Evolutionary conservation across 1,140 invertebrate species (phyloP).

Genomic region (Drosophila bipectinata): DNA sequence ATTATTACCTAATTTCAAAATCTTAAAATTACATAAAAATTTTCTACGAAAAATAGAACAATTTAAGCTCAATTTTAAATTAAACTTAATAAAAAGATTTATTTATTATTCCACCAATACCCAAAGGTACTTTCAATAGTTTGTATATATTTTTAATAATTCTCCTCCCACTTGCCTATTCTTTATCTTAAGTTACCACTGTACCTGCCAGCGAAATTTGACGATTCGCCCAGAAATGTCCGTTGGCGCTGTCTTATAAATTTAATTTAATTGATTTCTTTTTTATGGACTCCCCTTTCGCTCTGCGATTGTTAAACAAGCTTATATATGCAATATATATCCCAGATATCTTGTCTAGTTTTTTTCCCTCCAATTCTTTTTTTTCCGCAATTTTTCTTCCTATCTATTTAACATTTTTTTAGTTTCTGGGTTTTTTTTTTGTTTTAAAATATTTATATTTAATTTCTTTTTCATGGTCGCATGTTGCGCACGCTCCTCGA

Average conservation of each 20-base stretch:
- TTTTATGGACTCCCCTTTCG: slow-evolving; percentile 31
- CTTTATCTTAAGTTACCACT: not conserved
- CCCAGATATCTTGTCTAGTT: slow-evolving; percentile 16
- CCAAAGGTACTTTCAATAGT: too few species aligned
- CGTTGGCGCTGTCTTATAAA: slow-evolving; percentile 35
- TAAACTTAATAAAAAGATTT: too few species aligned
- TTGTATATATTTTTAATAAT: too few species aligned
- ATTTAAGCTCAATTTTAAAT: too few species aligned
- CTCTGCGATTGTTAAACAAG: slow-evolving; percentile 13
- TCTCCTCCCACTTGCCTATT: too few species aligned
- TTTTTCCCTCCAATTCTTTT: slow-evolving; percentile 17
- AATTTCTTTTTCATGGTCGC: slow-evolving; percentile 60
- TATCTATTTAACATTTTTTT: slow-evolving; percentile 19
- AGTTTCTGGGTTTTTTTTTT: not conserved
- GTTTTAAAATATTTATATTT: slow-evolving; percentile 46
- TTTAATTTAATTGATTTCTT: slow-evolving; percentile 62
- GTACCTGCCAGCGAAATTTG: slow-evolving; percentile 14
- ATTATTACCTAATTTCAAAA: too few species aligned
- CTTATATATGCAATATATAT: slow-evolving; percentile 8
- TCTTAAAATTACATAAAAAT: too few species aligned
- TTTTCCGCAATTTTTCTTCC: slow-evolving; percentile 9
- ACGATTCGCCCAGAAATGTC: slow-evolving; percentile 18
- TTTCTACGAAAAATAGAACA: too few species aligned
- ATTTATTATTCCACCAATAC: too few species aligned
- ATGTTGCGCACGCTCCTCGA: slow-evolving; percentile 50